phyloP scores from a whole-genome alignment of 2,888 invertebrate species.

The Scaptodrosophila latifasciaeformis region DNA sequence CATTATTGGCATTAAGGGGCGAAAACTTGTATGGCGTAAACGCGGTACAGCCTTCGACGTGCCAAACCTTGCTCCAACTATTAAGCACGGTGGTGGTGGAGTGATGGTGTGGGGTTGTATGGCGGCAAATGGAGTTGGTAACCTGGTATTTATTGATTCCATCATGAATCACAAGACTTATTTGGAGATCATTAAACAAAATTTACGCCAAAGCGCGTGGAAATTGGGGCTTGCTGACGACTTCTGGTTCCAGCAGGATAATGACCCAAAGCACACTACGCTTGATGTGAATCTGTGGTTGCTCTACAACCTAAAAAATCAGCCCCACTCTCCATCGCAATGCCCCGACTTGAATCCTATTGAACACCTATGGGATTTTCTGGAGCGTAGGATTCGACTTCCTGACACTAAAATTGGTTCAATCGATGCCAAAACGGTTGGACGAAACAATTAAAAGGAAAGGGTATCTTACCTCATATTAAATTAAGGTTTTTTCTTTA shows the following conservation, averaged over 20 bases:
- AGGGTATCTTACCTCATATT: constrained; percentile 8
- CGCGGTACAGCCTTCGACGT: constrained; percentile 14
- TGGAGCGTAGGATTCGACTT: too few species aligned
- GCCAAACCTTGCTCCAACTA: constrained; percentile 18
- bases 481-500: too few species aligned
- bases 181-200: constrained; percentile 18
- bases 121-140: constrained; percentile 28
- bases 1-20: constrained; percentile 19
- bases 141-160: constrained; percentile 22
- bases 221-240: constrained; percentile 6
- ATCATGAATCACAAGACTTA: constrained; percentile 23
- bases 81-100: constrained; percentile 30
- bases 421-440: constrained; percentile 18
- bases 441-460: constrained; percentile 9
- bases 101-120: constrained; percentile 29
- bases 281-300: too few species aligned
- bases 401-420: constrained; percentile 14
- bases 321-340: too few species aligned
- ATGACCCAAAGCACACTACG: constrained; percentile 24
- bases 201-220: constrained; percentile 21
- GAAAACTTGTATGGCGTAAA: constrained; percentile 19
- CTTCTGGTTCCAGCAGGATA: constrained; percentile 24
- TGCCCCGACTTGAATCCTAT: too few species aligned
- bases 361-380: too few species aligned
- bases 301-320: too few species aligned